Evolutionary conservation across 2,113 vertebrate genomes (phyloP), one percentile per base, ranked within the genome.

Genomic region (Anolis sagrei): DNA sequence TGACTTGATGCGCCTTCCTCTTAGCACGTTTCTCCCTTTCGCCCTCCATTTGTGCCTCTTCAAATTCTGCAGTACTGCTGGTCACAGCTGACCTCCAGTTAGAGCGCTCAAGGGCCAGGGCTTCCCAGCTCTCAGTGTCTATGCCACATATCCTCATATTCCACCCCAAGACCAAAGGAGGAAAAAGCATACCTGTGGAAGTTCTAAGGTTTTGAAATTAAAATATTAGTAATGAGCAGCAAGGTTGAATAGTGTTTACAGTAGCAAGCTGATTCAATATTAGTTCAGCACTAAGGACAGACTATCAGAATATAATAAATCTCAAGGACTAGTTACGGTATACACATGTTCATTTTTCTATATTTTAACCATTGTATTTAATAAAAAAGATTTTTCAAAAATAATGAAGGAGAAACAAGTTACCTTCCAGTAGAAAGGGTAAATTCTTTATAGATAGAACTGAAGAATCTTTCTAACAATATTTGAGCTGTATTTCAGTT

Each of bases 121-220:
- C n/a, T n/a, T n/a, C n/a, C n/a, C n/a, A n/a, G n/a, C n/a, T n/a
- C n/a, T n/a, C n/a, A n/a, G n/a, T n/a, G n/a, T n/a, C n/a, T n/a
- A n/a, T n/a, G n/a, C n/a, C n/a, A n/a, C n/a, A n/a, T n/a, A 74
- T 82, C 54, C 34, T 66, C 23, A n/a, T 27, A 0, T 0, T 39
- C 85, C 36, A 54, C 54, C 2, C 18, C 27, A 73, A 88, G 54
- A 61, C 69, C 1, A 32, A 48, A 48, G 32, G 32, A 16, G 11
- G 2, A 39, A 39, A 27, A 29, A 29, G 64, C 25, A 86, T 82
- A 13, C 51, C 25, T 62, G 16, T 1, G 0, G 2, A 36, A 81
- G 78, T 76, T 85, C 54, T 54, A 23, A 70, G 48, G 16, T 16
- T 85, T 39, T 70, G n/a, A 85, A 85, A 82, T 73, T 62, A 73